Evolutionary conservation across 2,113 vertebrate species (phyloP).

Genomic region (Melanocharis versteri): DNA sequence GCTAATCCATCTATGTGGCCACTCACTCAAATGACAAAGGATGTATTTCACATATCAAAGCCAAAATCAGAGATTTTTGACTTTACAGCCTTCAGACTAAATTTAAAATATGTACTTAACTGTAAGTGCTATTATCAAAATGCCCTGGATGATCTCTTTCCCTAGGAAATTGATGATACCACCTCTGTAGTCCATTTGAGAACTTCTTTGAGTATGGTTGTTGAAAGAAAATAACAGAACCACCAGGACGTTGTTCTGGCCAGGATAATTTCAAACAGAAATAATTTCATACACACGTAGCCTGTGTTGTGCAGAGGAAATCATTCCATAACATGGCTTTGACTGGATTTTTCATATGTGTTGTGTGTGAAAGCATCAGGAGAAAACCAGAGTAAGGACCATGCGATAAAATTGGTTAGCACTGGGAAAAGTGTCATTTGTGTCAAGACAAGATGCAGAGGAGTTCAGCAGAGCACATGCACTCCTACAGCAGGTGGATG

Average conservation of each 20-base stretch:
- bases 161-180: neutral
- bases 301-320: neutral
- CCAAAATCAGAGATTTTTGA: neutral
- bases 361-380: neutral
- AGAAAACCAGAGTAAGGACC: neutral
- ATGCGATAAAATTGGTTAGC: neutral
- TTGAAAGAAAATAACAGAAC: neutral
- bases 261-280: neutral
- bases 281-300: neutral
- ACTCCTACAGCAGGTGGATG: neutral
- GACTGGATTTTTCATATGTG: neutral
- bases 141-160: neutral
- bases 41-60: neutral
- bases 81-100: neutral
- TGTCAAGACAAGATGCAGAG: neutral
- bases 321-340: neutral
- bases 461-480: neutral
- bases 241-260: neutral
- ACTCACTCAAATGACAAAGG: neutral
- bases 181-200: neutral
- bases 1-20: neutral
- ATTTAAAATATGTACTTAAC: neutral
- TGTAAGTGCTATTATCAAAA: neutral
- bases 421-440: neutral
- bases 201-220: neutral